phyloP scores from a whole-genome alignment of 2,888 invertebrate genomes.

The Megaustenia siamemsis region DNA sequence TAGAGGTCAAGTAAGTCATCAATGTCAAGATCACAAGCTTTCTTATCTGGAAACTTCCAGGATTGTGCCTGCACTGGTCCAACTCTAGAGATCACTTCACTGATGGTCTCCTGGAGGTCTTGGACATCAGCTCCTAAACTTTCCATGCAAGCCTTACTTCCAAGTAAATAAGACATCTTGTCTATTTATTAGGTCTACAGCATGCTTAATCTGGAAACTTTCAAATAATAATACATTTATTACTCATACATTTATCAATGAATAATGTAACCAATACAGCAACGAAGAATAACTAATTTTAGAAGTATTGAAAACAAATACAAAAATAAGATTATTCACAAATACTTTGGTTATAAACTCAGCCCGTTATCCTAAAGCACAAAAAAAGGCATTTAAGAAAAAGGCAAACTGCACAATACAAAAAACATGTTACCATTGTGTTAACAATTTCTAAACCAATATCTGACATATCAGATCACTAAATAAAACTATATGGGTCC shows the following conservation, averaged over 20 bases:
- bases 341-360: background rate
- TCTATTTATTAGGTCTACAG: background rate
- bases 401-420: no score
- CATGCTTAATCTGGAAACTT: background rate
- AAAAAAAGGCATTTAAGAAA: background rate
- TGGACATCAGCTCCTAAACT: slow-evolving; percentile 77
- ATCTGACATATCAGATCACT: no score
- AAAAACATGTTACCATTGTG: no score
- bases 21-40: slow-evolving; percentile 76
- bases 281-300: background rate
- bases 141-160: slow-evolving; percentile 76
- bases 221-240: background rate
- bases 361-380: background rate
- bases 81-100: slow-evolving; percentile 73
- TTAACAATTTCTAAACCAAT: no score
- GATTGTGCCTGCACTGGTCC: slow-evolving; percentile 77
- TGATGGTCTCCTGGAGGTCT: slow-evolving; percentile 77
- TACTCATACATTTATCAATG: background rate
- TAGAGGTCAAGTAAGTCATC: slow-evolving; percentile 77
- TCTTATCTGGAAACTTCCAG: slow-evolving; percentile 80
- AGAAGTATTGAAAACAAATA: no score
- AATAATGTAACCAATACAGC: background rate
- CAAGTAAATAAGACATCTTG: slow-evolving; percentile 70
- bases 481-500: no score
- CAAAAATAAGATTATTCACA: background rate